These are phyloP conservation scores for Brenthis hecate DNA, from an alignment of 2,888 invertebrate genomes.

Conservation along the genomic window DNA sequence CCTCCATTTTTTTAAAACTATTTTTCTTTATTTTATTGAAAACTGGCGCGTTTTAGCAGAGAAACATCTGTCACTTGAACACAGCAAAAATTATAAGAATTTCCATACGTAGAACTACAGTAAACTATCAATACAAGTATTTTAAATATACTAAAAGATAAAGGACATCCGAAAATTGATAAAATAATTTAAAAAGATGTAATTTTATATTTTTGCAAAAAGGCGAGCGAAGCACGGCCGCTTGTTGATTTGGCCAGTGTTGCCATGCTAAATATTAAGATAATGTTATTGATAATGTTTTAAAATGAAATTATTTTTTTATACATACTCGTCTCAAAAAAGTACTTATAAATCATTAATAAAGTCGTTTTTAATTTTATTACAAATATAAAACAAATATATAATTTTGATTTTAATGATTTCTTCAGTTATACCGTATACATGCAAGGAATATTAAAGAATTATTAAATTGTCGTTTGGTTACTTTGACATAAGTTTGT, in stretches of 20 bases:
- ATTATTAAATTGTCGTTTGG: too few relatives aligned
- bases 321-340: neutral
- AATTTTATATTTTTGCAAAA: slow-evolving; percentile 45
- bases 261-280: slow-evolving; percentile 46
- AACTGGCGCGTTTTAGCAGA: slow-evolving; percentile 67
- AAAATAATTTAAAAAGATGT: slow-evolving; percentile 33
- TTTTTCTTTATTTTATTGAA: slow-evolving; percentile 49
- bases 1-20: slow-evolving; percentile 57
- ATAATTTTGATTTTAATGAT: too few relatives aligned
- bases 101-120: slow-evolving; percentile 43
- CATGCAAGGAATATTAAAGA: too few relatives aligned
- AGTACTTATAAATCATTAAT: too few relatives aligned
- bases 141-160: slow-evolving; percentile 21
- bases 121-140: slow-evolving; percentile 19
- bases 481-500: too few relatives aligned
- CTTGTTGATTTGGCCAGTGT: slow-evolving; percentile 73
- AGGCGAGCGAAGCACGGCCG: slow-evolving; percentile 52
- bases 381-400: too few relatives aligned
- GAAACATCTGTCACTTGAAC: slow-evolving; percentile 68
- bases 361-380: too few relatives aligned
- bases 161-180: slow-evolving; percentile 29
- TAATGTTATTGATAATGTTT: neutral
- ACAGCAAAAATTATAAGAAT: slow-evolving; percentile 53
- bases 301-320: neutral
- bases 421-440: too few relatives aligned